Percentiles rank a stretch among this genome's conserved stretches.
Conservation (phyloP, 2,888 invertebrate species). For the Pristionchus mayeri region DNA sequence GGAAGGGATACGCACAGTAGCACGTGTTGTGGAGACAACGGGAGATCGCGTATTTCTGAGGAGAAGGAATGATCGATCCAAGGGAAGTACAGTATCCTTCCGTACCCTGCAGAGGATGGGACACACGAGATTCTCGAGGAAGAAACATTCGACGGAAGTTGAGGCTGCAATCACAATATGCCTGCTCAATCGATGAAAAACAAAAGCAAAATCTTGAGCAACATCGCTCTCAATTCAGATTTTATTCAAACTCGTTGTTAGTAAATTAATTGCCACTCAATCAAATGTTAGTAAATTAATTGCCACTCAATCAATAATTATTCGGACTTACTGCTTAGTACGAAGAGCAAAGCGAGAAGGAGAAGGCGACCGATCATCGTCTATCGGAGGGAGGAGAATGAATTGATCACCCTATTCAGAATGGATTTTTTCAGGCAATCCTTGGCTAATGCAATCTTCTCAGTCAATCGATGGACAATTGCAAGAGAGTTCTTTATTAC, state of each 20-base stretch:
- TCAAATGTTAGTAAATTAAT: neutral
- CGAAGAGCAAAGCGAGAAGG: neutral
- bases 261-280: too few relatives aligned
- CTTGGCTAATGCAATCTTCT: neutral
- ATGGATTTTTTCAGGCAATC: neutral
- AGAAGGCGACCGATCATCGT: constrained; percentile 10
- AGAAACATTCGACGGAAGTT: neutral
- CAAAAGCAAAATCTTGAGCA: too few relatives aligned
- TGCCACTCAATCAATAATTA: too few relatives aligned
- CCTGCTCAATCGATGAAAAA: neutral
- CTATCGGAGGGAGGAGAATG: neutral
- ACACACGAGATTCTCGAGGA: neutral
- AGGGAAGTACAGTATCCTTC: neutral
- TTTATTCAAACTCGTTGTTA: too few relatives aligned
- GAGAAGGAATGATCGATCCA: neutral
- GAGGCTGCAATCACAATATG: neutral
- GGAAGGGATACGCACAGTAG: neutral
- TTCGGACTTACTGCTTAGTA: neutral
- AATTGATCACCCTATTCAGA: neutral
- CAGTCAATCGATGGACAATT: neutral
- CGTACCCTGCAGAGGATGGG: neutral
- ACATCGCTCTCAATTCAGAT: too few relatives aligned
- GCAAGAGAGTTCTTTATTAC: constrained; percentile 36
- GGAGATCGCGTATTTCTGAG: neutral
- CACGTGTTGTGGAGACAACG: constrained; percentile 33